Base-by-base conservation (phyloP, 2,888 invertebrate genomes). In the Tribolium freemani region DNA sequence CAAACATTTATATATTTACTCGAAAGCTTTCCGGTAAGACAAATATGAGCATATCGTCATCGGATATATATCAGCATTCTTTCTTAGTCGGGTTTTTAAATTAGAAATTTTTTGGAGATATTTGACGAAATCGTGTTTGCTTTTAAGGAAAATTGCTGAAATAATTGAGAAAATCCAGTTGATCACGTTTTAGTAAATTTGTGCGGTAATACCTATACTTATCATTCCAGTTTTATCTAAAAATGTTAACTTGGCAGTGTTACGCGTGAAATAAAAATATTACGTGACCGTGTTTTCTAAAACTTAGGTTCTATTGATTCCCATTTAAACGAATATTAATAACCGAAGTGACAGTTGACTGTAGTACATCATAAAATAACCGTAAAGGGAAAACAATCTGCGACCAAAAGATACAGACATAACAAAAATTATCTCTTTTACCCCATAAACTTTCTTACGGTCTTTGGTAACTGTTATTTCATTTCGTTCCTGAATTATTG, bases 1-100 rank as follows among this genome's bases (percentile, higher is more conserved):
- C 54, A 64, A 53, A 64, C 53, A 64, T 64, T 54, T 64, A 64
- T 64, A 64, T 64, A 45, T 64, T 64, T 64, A 64, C 64, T 64
- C 45, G 54, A 45, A 54, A 53, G 53, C 64, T 63, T 64, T 51
- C 38, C 16, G 44, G 64, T 44, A 53, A 64, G 44, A 64, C 54
- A 64, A 64, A 54, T 64, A 64, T 54, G 45, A 64, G 31, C 63
- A 30, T 50, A 9, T 58, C 61, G 61, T 61, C 50, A 16, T 45
- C 46, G 13, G 10, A 64, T 53, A 64, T 53, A 64, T 53, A 16
- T 64, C 54, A 5, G 8, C 48, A 45, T 64, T 64, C 51, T 48
- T 38, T 38, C 38, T 61, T 48, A 26, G 21, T 26, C 54, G 5
- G 3, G 13, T 54, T 54, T 56, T 30, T 56, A 56, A 56, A 31